Evolutionary conservation across 2,888 invertebrate species (phyloP).

Genomic region (Lamproptera curius): DNA sequence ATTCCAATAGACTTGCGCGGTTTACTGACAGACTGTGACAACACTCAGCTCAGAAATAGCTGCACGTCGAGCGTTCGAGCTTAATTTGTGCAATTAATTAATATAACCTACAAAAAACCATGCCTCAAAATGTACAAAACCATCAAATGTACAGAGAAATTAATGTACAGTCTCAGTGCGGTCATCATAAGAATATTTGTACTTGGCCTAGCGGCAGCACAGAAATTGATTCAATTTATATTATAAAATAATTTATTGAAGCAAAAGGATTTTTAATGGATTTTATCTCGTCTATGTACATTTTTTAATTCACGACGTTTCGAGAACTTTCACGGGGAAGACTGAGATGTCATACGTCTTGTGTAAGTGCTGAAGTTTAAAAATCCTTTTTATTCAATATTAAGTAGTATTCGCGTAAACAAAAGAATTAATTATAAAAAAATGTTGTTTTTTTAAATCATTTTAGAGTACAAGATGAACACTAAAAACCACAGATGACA

Average conservation of each 20-base stretch:
- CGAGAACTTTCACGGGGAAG: too few relatives aligned
- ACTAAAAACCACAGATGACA: not conserved
- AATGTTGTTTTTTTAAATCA: too few relatives aligned
- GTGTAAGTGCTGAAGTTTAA: too few relatives aligned
- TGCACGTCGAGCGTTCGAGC: constrained; percentile 22
- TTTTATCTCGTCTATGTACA: too few relatives aligned
- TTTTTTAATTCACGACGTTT: too few relatives aligned
- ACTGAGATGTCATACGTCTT: too few relatives aligned
- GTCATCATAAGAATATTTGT: constrained; percentile 28
- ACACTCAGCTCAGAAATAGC: constrained; percentile 3
- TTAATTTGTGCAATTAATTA: constrained; percentile 55
- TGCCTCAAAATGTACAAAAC: constrained; percentile 54
- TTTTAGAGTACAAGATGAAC: too few relatives aligned
- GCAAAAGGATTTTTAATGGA: too few relatives aligned
- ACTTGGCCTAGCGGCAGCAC: not conserved
- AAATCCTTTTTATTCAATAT: too few relatives aligned
- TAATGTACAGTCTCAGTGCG: constrained; percentile 48
- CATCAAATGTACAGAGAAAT: constrained; percentile 52
- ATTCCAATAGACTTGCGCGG: constrained; percentile 9
- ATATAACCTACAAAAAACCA: constrained; percentile 51
- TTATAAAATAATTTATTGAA: too few relatives aligned
- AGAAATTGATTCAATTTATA: constrained; percentile 1
- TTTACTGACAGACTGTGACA: not conserved
- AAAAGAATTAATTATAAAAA: too few relatives aligned
- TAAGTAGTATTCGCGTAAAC: too few relatives aligned